Evolutionary conservation across 2,888 invertebrate species (phyloP).

Genomic region (Tuta absoluta): DNA sequence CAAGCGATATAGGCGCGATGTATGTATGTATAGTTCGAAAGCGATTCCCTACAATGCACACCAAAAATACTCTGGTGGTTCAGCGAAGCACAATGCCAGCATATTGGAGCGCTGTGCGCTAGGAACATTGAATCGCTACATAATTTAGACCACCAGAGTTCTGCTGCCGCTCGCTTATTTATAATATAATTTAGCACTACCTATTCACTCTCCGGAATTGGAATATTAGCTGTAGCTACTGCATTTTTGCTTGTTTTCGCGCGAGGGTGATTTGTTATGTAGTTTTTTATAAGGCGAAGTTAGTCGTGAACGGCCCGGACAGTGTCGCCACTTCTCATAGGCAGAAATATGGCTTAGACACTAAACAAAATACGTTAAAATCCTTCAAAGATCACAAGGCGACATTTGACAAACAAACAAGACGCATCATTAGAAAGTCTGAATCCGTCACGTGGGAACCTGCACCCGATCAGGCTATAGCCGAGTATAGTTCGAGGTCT

Average conservation of each 20-base stretch:
- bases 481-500: conserved; percentile 25
- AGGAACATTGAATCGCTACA: conserved; percentile 36
- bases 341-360: no score
- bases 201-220: conserved; percentile 38
- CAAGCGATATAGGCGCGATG: no score
- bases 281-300: no score
- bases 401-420: conserved; percentile 22
- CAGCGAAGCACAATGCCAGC: conserved; percentile 22
- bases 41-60: neutral
- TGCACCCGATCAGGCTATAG: conserved; percentile 18
- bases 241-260: conserved; percentile 15
- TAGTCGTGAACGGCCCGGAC: no score
- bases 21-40: no score
- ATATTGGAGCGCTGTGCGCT: conserved; percentile 23
- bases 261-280: neutral
- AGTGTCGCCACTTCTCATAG: no score
- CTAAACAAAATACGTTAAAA: neutral
- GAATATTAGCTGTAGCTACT: conserved; percentile 29
- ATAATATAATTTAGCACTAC: conserved; percentile 54
- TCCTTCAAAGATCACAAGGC: conserved; percentile 6
- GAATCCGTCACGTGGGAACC: conserved; percentile 44
- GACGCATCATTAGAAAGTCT: conserved; percentile 47
- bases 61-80: neutral
- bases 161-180: conserved; percentile 47
- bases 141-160: conserved; percentile 41